Evolutionary conservation across 1,140 invertebrate species (phyloP).

Genomic region (Drosophila arawakana): DNA sequence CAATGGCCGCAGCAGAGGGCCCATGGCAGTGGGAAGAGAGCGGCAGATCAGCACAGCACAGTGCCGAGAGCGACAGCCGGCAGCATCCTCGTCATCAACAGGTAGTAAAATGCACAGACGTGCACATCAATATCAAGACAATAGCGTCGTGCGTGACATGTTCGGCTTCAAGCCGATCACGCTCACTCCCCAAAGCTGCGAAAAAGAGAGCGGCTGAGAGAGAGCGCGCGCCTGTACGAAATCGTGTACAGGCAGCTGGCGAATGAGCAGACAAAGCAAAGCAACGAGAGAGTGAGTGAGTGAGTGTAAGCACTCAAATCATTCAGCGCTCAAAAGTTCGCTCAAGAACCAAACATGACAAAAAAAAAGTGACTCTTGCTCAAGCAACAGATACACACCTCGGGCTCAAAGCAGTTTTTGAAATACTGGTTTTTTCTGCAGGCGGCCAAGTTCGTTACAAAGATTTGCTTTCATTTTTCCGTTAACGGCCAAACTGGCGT

Average conservation of each 20-base stretch:
- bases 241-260: slow-evolving; percentile 3
- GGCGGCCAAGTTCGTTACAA: slow-evolving; percentile 69
- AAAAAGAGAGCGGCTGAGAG: background rate
- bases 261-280: slow-evolving; percentile 20
- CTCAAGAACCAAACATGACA: slow-evolving; percentile 46
- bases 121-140: slow-evolving; percentile 62
- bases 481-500: slow-evolving; percentile 54
- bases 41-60: slow-evolving; percentile 16
- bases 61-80: slow-evolving; percentile 43
- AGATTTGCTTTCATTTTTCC: slow-evolving; percentile 83
- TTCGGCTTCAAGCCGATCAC: slow-evolving; percentile 35
- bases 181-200: background rate
- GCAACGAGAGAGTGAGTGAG: no score
- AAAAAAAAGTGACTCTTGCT: slow-evolving; percentile 2
- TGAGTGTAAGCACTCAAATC: slow-evolving; percentile 27
- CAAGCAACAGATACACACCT: slow-evolving; percentile 69
- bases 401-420: slow-evolving; percentile 52
- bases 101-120: slow-evolving; percentile 79
- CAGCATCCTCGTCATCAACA: slow-evolving; percentile 75
- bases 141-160: slow-evolving; percentile 69
- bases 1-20: no score
- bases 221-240: background rate
- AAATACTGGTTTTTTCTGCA: slow-evolving; percentile 75
- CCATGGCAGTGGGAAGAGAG: background rate
- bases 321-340: slow-evolving; percentile 17